Evolutionary conservation across 1,140 invertebrate genomes (phyloP), one percentile per base, ranked within the genome.

Genomic region (Drosophila athabasca): DNA sequence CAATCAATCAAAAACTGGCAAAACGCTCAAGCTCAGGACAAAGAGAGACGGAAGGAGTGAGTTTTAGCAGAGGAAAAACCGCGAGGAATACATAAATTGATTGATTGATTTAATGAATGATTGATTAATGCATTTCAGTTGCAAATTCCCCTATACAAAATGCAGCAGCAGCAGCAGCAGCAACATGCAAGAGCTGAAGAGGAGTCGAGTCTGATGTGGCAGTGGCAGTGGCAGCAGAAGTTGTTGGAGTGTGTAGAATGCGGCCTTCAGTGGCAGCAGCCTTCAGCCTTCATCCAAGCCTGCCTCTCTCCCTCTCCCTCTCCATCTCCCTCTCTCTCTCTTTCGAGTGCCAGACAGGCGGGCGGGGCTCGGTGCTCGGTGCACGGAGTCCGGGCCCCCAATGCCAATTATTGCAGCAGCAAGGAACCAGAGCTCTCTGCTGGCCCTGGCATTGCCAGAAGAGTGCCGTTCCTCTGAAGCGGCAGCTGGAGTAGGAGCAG

Each of bases 41-140:
- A 72, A 58, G 65, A 61, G 35, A 24, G 35, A 58, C 31, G 46
- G 58, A 49, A 41, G 26, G 45, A 26, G 15, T 15, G 45, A 76
- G 29, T 39, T 39, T 39, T 39, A 29, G 31, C 49, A 53, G 26
- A 52, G 64, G 67, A 48, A 65, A 53, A 79, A 82, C 44, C 69
- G 78, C 78, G 62, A 70, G 65, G 81, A 81, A 87, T 85, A 81
- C 74, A 87, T 87, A 77, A 87, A 88, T 83, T 88, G 83, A 88
- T 88, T 88, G 83, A 88, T 88, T 88, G 83, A 88, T 88, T 88
- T 88, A 88, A 88, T 88, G 83, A 88, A 88, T 88, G 83, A 88
- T 88, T 88, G 83, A 88, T 88, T 88, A 88, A 88, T 88, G 83
- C 83, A 88, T 88, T 79, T 83, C 83, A 79, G 79, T 87, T 88